Percentiles rank a stretch among this genome's conserved stretches.
Evolutionary conservation across 2,888 invertebrate genomes (phyloP).

Genomic region (Eilema depressum): DNA sequence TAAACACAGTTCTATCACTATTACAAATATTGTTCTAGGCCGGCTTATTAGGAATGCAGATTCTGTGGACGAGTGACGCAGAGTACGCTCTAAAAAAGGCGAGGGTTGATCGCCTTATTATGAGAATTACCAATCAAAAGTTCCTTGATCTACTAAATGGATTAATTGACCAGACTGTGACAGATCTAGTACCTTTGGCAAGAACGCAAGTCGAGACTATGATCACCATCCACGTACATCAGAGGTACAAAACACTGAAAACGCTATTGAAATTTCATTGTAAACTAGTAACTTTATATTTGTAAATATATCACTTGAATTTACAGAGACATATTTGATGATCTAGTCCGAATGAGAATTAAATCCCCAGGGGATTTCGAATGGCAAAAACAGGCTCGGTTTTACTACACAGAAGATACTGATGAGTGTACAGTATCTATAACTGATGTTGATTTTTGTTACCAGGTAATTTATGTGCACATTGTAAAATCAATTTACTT

Average conservation of each 20-base stretch:
- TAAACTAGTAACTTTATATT: background rate
- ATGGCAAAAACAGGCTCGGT: constrained; percentile 96
- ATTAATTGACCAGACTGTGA: constrained; percentile 94
- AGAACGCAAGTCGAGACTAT: constrained; percentile 94
- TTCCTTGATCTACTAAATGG: constrained; percentile 92
- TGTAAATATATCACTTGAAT: constrained; percentile 6
- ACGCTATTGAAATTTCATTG: background rate
- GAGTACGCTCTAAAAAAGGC: constrained; percentile 92
- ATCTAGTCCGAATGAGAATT: constrained; percentile 90
- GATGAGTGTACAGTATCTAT: constrained; percentile 92
- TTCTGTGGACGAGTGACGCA: constrained; percentile 94
- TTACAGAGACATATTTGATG: constrained; percentile 94
- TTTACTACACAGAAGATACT: constrained; percentile 93
- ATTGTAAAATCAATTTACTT: background rate
- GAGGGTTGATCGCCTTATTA: constrained; percentile 90
- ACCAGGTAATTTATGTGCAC: constrained; percentile 85
- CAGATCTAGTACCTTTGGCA: constrained; percentile 91
- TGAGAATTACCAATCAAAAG: constrained; percentile 93
- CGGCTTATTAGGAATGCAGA: constrained; percentile 93
- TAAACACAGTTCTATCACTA: background rate
- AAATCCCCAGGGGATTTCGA: constrained; percentile 92
- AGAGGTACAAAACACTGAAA: constrained; percentile 84
- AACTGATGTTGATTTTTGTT: constrained; percentile 94
- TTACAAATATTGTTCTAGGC: constrained; percentile 83
- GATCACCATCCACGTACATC: constrained; percentile 97